Evolutionary conservation across 1,140 invertebrate genomes (phyloP), one percentile per base, ranked within the genome.

Genomic region (Panulirus ornatus): DNA sequence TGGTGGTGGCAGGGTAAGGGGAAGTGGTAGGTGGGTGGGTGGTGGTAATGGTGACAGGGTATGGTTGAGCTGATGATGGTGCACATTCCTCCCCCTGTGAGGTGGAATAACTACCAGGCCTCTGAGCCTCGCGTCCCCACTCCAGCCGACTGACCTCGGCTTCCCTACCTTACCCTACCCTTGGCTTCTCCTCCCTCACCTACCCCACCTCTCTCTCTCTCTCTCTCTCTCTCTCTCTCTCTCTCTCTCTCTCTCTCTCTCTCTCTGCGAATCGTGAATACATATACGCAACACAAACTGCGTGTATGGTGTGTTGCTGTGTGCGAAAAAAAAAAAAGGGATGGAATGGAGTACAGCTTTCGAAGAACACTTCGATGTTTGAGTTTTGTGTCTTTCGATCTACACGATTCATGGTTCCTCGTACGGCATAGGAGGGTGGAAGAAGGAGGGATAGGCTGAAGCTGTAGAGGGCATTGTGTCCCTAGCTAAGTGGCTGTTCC

Each of bases 51-150:
- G 78, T 81, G 78, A 19, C 30, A 66, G 63, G 63, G 19, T 22
- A 30, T 66, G 63, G 78, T 40, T 16, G 81, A 38, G 81, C 44
- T 83, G 54, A 54, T 83, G 81, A 83, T 83, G 58, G 81, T 83
- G 81, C 81, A 70, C 81, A 83, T 83, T 83, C 81, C 81, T 83
- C 51, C 58, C 51, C 30, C 81, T 83, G 54, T 83, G 54, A 83
- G 81, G 81, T 54, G 54, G 81, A 83, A 83, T 83, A 83, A 83
- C 81, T 83, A 83, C 81, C 63, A n/a, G 30, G 54, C 27, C 81
- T 63, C 54, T n/a, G 54, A 83, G 54, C 63, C 27, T 51, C 79
- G 38, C 38, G 42, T 79, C 76, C 79, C 44, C 14, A 16, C 47
- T 51, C 47, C 58, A 34, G 47, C 51, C 22, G 2, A n/a, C 78